Evolutionary conservation across 2,888 invertebrate species (phyloP), one percentile per base, ranked within the genome.

Genomic region (Argyra leucocephala): DNA sequence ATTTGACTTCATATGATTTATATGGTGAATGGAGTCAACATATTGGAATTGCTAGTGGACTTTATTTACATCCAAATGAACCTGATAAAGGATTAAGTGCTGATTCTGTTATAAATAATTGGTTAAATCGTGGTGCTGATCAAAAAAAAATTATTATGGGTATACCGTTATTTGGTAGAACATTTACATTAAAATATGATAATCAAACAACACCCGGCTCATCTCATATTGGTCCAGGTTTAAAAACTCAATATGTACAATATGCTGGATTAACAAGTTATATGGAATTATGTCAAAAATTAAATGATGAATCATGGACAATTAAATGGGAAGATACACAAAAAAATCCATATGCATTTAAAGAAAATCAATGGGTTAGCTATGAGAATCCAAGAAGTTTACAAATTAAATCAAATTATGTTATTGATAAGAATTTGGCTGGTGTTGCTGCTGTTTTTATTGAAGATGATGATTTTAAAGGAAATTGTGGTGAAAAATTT

Each of bases 391-490:
- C 69, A 10, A 67, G 72, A 65, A 78, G 78, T 24, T 69, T 79
- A 37, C 68, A 67, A 59, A 63, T 71, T 9, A 81, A 81, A 75
- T 81, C 82, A 71, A 64, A 65, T 26, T 36, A 60, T 15, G 66
- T 63, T 68, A 74, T 81, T 76, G 67, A 75, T 67, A 60, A 72
- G 69, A 69, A 80, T 69, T 71, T 86, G 6, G 84, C 81, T 36
- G 86, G 85, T 65, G 81, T 78, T 1, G 85, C 85, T 85, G 71
- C 84, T 4, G 86, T 85, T 86, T 83, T 84, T 24, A 74, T 86
- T 12, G 86, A 86, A 71, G 83, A 83, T 0, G 86, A 86, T 65
- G 86, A 86, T 71, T 22, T 63, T 12, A 58, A 31, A 15, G 65
- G 65, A 59, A 18, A 22, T 7, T 67, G 67, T 59, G 65, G 63